phyloP scores from a whole-genome alignment of 2,113 vertebrate species.

The Cinclus cinclus region DNA sequence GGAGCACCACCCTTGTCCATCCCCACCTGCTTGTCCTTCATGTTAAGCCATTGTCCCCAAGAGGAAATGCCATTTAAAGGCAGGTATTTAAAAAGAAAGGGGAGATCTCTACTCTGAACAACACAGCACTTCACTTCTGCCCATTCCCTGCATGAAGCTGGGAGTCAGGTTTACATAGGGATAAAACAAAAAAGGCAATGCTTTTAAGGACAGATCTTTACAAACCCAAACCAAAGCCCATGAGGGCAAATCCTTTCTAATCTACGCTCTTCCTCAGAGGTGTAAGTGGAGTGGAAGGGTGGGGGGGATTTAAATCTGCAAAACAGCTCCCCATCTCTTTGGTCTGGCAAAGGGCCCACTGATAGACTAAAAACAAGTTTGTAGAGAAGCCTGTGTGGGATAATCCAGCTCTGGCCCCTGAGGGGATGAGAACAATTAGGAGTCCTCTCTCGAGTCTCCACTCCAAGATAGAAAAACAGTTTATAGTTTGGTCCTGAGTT shows the following conservation, averaged over 20 bases:
- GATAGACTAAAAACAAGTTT: conserved; percentile 41
- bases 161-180: conserved; percentile 13
- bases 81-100: background rate
- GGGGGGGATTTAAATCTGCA: conserved; percentile 17
- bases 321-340: conserved; percentile 28
- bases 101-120: background rate
- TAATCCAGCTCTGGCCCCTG: conserved; percentile 39
- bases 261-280: conserved; percentile 42
- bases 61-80: conserved; percentile 3
- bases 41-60: background rate
- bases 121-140: background rate
- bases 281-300: conserved; percentile 32
- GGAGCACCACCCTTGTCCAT: background rate
- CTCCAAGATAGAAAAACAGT: conserved; percentile 65
- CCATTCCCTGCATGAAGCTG: background rate
- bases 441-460: conserved; percentile 54
- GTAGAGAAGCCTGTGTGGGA: conserved; percentile 39
- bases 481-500: conserved; percentile 48
- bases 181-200: background rate
- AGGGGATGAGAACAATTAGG: conserved; percentile 58
- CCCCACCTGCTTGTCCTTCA: background rate
- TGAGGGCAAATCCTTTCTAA: conserved; percentile 45
- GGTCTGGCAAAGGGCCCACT: conserved; percentile 21
- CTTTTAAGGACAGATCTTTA: conserved; percentile 49
- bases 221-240: conserved; percentile 19